Conservation (phyloP, 2,888 invertebrate genomes). For the Drosophila histrio region DNA sequence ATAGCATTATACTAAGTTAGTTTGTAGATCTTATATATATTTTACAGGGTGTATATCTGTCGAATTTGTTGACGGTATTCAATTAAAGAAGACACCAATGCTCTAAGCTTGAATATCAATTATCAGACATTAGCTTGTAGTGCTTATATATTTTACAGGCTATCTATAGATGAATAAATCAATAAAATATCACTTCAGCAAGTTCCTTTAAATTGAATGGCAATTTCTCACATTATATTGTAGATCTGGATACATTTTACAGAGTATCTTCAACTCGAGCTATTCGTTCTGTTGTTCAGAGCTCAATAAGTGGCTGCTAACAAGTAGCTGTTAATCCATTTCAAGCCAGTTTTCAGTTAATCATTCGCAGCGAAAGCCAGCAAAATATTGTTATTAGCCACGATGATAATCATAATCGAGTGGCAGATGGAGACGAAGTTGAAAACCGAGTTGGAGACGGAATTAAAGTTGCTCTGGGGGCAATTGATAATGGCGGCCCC, state of each 20-base stretch:
- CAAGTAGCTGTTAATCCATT: conserved; percentile 54
- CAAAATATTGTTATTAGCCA: conserved; percentile 69
- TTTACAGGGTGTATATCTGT: not conserved
- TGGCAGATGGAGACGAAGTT: not conserved
- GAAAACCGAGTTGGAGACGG: not conserved
- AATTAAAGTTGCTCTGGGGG: conserved; percentile 3
- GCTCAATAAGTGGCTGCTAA: conserved; percentile 38
- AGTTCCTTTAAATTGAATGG: too few relatives aligned
- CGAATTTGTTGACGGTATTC: not conserved
- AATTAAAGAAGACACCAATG: not conserved
- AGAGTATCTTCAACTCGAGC: conserved; percentile 1
- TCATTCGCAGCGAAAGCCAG: conserved; percentile 68
- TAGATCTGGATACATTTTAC: not conserved
- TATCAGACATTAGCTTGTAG: not conserved
- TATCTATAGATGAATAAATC: not conserved
- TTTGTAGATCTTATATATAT: too few relatives aligned
- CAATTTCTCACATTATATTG: too few relatives aligned
- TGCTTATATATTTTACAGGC: not conserved
- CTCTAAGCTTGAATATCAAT: not conserved
- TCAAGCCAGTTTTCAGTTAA: conserved; percentile 62
- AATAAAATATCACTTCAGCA: too few relatives aligned
- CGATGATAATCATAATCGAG: conserved; percentile 9
- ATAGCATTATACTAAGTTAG: too few relatives aligned
- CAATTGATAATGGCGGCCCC: conserved; percentile 43
- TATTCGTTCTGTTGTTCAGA: not conserved